Evolutionary conservation across 2,888 invertebrate species (phyloP), one percentile per base, ranked within the genome.

Genomic region (Coelinius sp.): DNA sequence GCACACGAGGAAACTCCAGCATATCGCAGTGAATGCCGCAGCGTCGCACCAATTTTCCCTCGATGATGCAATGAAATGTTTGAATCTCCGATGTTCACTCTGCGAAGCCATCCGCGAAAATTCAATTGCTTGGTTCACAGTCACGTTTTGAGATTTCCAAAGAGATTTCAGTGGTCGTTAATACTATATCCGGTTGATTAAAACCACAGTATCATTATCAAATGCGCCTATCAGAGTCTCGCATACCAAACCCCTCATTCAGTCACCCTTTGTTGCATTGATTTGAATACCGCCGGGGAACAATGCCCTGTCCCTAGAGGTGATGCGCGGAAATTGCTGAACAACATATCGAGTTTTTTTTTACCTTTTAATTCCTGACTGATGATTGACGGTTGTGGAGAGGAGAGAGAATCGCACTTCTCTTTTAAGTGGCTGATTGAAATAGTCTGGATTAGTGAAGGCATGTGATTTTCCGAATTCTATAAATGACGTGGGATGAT

Each of bases 171-270:
- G 20, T 2, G 41, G 35, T 53, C 22, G 44, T 25, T 27, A n/a
- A 64, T 53, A 53, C 14, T 22, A 62, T 46, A 62, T 62, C 35
- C 62, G 31, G 20, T 64, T 64, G 64, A 70, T 70, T 70, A 53
- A 70, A 64, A 66, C 20, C 22, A 17, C 31, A 22, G 25, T 14
- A 38, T 64, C 44, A 53, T 70, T 52, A 64, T 38, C 25, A 64
- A 53, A 41, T 27, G n/a, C 25, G 44, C 41, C 64, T 25, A 64
- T 70, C 64, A 20, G 6, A 8, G 46, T 20, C 20, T 49, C 46
- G 46, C 46, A 20, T 49, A n/a, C 46, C 46, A 14, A 20, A 14
- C 17, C 20, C 46, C 10, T 20, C 8, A 49, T 49, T 14, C 46
- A 17, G 20, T 49, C 46, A 49, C 6, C 46, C 46, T 49, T 49